phyloP scores from a whole-genome alignment of 2,888 invertebrate species.

The Seira ritae region DNA sequence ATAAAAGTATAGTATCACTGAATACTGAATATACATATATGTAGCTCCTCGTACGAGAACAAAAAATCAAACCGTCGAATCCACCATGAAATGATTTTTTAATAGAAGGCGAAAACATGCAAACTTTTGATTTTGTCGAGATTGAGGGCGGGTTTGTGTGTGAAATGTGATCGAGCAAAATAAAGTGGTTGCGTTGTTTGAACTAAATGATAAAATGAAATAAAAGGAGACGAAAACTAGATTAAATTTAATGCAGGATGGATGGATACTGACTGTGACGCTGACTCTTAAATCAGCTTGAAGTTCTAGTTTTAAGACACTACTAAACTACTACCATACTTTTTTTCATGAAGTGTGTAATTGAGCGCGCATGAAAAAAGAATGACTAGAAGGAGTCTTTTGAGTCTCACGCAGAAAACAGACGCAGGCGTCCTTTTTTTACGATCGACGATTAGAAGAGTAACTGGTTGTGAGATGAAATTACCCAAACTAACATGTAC shows the following conservation, averaged over 20 bases:
- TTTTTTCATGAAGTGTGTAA: background rate
- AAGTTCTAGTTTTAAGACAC: constrained; percentile 6
- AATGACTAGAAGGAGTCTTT: background rate
- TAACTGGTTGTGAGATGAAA: background rate
- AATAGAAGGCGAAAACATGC: background rate
- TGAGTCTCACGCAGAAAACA: background rate
- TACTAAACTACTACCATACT: constrained; percentile 6
- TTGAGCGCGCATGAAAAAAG: background rate
- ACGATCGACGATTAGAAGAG: background rate
- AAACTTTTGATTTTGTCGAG: background rate
- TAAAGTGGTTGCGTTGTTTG: too few relatives aligned
- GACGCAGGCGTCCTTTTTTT: background rate
- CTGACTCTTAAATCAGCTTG: background rate
- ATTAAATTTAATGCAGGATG: background rate
- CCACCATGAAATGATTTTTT: background rate
- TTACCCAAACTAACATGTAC: background rate
- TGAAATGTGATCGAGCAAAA: too few relatives aligned
- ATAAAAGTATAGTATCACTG: background rate
- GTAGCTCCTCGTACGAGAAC: background rate
- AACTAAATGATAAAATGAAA: too few relatives aligned
- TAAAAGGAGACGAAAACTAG: background rate
- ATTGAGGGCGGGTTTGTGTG: background rate
- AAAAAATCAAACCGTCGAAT: background rate
- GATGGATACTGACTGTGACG: background rate
- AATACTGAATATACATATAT: background rate